Conservation (phyloP, 2,797 vertebrate species). For the Brachymystax lenok region DNA sequence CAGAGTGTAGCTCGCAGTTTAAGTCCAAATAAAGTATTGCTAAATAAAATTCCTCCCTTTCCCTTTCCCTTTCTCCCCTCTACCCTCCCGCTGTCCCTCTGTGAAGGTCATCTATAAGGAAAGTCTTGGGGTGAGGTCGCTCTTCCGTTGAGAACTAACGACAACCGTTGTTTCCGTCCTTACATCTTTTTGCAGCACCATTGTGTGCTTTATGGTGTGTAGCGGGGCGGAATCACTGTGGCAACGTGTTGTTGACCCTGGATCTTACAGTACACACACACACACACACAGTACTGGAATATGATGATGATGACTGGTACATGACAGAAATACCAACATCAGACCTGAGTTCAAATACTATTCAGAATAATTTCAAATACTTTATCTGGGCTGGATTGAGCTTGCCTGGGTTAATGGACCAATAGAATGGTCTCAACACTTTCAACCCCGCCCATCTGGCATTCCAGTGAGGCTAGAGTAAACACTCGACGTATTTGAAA, state of each 20-base stretch:
- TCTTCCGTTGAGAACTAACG: constrained; percentile 76
- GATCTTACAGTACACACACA: constrained; percentile 70
- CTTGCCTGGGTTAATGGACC: neutral
- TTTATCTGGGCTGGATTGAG: neutral
- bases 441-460: neutral
- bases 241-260: constrained; percentile 79
- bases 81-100: constrained; percentile 69
- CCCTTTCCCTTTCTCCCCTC: constrained; percentile 57
- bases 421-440: neutral
- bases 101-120: constrained; percentile 71
- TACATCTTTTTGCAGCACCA: constrained; percentile 82
- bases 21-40: constrained; percentile 82
- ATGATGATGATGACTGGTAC: constrained; percentile 84
- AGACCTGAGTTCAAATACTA: neutral
- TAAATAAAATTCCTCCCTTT: constrained; percentile 67
- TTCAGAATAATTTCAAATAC: neutral
- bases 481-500: neutral
- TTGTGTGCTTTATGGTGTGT: constrained; percentile 86
- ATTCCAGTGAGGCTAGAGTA: neutral
- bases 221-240: constrained; percentile 78
- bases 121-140: constrained; percentile 77
- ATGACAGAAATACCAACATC: constrained; percentile 81
- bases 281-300: constrained; percentile 76
- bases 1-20: constrained; percentile 74
- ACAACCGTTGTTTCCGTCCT: constrained; percentile 68